Base-by-base conservation (phyloP, 2,113 vertebrate genomes). In the Thryonomys swinderianus region DNA sequence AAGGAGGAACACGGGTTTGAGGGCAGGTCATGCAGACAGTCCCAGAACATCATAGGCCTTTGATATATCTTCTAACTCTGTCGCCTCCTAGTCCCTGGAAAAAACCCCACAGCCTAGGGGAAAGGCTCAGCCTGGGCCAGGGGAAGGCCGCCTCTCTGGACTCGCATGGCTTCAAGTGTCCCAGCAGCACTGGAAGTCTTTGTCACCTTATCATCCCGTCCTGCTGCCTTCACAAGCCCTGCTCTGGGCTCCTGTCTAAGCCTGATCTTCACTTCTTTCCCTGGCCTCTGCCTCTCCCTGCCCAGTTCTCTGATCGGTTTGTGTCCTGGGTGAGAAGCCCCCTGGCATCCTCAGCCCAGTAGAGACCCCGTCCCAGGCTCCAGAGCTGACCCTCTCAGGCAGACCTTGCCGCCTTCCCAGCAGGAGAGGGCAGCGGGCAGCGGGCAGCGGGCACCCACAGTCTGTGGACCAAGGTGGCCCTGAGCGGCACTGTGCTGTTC, bases 171-270 rank as follows among this genome's bases (percentile, higher is more conserved):
- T n/a, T 34, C 16, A 9, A 34, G 34, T 16, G 4, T 30, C 51
- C 11, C 0, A 0, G 16, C 3, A 8, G 5, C 45, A 16, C 45
- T 37, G 30, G 34, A 48, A 30, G 12, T 8, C 23, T 57, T 71
- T 55, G 48, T 62, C 42, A 1, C 2, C 30, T 37, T 59, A 25
- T 34, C 18, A 32, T 59, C 51, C 1, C 2, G 5, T 53, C 21
- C 37, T 1, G 3, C 21, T 45, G 40, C 34, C 51, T 18, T 9
- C 32, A 48, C 83, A 17, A 20, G n/a, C 27, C 48, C 32, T 7
- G 14, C 8, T 10, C 67, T 67, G 37, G 13, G 30, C 8, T 67
- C 85, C 42, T 9, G 16, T 61, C 67, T 83, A 83, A 80, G 61
- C 53, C 48, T n/a, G 8, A 17, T 17, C 90, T 86, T 55, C 18